Evolutionary conservation across 2,113 vertebrate species (phyloP).

Genomic region (Pedionomus torquatus): DNA sequence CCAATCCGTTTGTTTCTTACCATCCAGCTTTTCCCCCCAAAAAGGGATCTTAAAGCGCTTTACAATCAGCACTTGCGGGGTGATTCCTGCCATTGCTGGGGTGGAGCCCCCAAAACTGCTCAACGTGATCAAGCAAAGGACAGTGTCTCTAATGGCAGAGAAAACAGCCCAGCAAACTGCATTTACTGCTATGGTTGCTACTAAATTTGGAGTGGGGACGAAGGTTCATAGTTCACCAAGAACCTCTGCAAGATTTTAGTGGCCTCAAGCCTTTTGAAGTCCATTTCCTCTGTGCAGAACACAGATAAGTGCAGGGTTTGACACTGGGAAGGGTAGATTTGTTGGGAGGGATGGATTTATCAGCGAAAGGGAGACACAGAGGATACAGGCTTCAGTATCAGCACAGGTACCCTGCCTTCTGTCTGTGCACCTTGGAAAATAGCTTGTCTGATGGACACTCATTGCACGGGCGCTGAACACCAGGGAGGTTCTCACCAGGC

Average conservation of each 20-base stretch:
- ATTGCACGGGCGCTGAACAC: rapidly evolving
- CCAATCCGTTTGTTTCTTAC: neutral
- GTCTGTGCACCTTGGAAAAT: neutral
- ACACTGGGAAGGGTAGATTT: neutral
- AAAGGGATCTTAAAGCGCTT: slow-evolving; percentile 46
- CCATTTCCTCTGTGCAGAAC: neutral
- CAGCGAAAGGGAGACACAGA: neutral
- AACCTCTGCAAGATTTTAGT: neutral
- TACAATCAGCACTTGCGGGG: neutral
- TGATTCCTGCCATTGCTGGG: neutral
- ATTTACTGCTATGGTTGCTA: neutral
- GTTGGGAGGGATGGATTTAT: neutral
- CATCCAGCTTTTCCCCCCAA: neutral
- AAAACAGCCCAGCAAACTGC: rapidly evolving
- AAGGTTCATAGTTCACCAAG: neutral
- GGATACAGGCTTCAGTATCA: too few species aligned
- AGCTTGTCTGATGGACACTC: neutral
- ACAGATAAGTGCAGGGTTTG: neutral
- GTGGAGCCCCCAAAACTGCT: neutral
- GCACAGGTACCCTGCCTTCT: neutral
- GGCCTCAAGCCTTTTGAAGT: neutral
- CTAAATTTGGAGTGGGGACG: neutral
- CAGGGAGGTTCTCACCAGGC: neutral
- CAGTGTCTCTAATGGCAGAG: neutral
- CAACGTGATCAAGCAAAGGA: neutral